phyloP scores from a whole-genome alignment of 2,888 invertebrate genomes.

The Allophyes oxyacanthae region DNA sequence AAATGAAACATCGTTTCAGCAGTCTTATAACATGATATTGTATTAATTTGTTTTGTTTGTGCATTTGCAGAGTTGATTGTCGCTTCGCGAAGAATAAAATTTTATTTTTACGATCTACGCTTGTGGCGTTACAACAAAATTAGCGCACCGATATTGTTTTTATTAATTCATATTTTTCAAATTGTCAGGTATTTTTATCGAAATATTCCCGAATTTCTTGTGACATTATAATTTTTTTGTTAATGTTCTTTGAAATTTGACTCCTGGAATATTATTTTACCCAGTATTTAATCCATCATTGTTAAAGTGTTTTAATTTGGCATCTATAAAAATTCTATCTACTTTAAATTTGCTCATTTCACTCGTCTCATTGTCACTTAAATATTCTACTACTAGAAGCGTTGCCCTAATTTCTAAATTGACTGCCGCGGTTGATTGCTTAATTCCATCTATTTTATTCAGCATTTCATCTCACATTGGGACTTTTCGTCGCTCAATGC shows the following conservation, averaged over 20 bases:
- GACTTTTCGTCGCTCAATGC: conserved; percentile 6
- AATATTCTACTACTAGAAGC: conserved; percentile 40
- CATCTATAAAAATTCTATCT: conserved; percentile 16
- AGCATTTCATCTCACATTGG: conserved; percentile 20
- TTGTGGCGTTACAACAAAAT: background rate
- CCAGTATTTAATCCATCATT: background rate
- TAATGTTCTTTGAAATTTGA: background rate
- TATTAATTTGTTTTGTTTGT: no score
- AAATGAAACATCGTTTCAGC: no score
- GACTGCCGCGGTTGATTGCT: conserved; percentile 27
- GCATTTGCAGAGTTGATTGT: no score
- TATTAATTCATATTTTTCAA: background rate
- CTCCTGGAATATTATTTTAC: background rate
- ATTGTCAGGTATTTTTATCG: background rate
- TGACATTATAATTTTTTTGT: background rate
- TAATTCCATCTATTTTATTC: conserved; percentile 43
- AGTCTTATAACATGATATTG: no score
- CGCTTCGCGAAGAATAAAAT: no score
- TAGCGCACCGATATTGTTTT: no score
- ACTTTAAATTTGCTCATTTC: conserved; percentile 24
- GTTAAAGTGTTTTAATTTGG: background rate
- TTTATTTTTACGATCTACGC: no score
- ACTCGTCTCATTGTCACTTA: conserved; percentile 25
- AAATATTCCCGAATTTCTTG: background rate
- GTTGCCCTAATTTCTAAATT: conserved; percentile 46